Conservation (phyloP, 2,888 invertebrate species). For the Acronicta leporina region DNA sequence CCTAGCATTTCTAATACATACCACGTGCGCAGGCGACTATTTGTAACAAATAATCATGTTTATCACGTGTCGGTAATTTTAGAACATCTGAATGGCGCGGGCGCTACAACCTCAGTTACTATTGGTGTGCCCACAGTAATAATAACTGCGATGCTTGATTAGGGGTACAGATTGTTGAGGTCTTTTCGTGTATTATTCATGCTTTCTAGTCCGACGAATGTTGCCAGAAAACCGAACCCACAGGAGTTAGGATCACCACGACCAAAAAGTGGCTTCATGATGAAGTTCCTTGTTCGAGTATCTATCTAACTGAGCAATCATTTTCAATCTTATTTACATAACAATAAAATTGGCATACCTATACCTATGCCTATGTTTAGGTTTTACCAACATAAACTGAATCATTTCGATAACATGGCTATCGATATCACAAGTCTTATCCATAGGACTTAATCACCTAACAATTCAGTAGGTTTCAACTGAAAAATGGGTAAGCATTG, state of each 20-base stretch:
- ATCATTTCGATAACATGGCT: no score
- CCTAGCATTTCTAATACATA: conserved; percentile 37
- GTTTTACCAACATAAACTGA: no score
- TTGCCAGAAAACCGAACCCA: no score
- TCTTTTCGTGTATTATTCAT: not conserved
- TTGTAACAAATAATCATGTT: conserved; percentile 24
- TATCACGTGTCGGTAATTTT: conserved; percentile 17
- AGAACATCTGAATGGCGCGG: not conserved
- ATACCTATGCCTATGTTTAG: no score
- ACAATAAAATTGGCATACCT: no score
- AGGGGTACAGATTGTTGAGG: not conserved
- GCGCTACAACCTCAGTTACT: not conserved
- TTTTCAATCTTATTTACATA: no score
- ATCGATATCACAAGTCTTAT: no score
- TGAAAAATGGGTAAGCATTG: conserved; percentile 58
- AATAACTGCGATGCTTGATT: not conserved
- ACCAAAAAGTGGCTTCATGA: no score
- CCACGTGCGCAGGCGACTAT: conserved; percentile 35
- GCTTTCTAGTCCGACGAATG: not conserved
- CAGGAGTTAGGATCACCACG: no score
- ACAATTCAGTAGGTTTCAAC: conserved; percentile 44
- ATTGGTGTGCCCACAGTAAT: not conserved
- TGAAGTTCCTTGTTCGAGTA: no score
- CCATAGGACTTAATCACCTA: not conserved
- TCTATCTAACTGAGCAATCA: no score